phyloP scores from a whole-genome alignment of 1,140 invertebrate species.

The Penaeus vannamei region DNA sequence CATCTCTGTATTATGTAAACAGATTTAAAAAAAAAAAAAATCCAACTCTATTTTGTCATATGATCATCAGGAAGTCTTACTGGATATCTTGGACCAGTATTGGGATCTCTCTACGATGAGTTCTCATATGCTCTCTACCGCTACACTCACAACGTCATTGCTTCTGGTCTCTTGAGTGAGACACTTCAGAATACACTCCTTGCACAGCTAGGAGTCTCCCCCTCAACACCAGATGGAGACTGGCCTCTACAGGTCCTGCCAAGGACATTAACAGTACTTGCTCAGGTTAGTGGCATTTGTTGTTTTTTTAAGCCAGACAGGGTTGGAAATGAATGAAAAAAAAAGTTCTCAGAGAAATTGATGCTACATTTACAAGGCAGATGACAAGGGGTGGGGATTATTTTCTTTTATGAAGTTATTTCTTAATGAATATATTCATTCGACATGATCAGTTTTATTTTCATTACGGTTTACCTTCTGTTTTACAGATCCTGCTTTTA shows the following conservation, averaged over 20 bases:
- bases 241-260: slow-evolving; percentile 91
- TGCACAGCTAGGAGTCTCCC: slow-evolving; percentile 83
- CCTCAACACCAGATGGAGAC: slow-evolving; percentile 76
- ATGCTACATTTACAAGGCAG: too few relatives aligned
- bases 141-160: slow-evolving; percentile 88
- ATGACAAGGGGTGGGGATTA: too few relatives aligned
- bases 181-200: slow-evolving; percentile 82
- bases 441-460: too few relatives aligned
- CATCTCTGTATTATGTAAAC: neutral
- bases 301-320: too few relatives aligned
- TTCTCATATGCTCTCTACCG: slow-evolving; percentile 85
- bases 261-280: slow-evolving; percentile 85
- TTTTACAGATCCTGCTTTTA: slow-evolving; percentile 63
- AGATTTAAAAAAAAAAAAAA: neutral
- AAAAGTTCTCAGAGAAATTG: too few relatives aligned
- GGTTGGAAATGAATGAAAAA: too few relatives aligned
- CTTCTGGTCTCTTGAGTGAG: slow-evolving; percentile 79
- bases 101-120: slow-evolving; percentile 78
- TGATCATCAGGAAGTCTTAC: slow-evolving; percentile 68
- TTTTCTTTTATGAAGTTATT: too few relatives aligned
- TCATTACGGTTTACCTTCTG: too few relatives aligned
- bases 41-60: too few relatives aligned
- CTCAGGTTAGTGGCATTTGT: slow-evolving; percentile 75
- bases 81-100: slow-evolving; percentile 67
- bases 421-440: too few relatives aligned